Evolutionary conservation across 2,113 vertebrate species (phyloP), one percentile per base, ranked within the genome.

Genomic region (Ophthalmolycus amberensis): DNA sequence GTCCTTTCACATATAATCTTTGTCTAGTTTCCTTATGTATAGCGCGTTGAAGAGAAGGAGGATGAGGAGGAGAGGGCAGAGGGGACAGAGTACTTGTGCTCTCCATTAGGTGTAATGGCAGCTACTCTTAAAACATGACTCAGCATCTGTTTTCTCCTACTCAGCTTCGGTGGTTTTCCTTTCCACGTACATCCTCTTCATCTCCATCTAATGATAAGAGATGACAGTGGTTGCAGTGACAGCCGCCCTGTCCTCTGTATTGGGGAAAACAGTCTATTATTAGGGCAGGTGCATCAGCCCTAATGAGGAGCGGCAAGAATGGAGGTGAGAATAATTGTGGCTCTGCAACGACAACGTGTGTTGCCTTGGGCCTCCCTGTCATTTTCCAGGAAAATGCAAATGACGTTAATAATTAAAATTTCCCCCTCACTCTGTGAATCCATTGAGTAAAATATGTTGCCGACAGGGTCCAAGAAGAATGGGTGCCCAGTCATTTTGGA

Each of bases 341-440:
- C 79, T 86, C 68, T 68, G 73, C 68, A 29, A 69, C 62, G 69
- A 79, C 29, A 77, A 77, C 81, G 77, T 76, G 64, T 82, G 66
- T 82, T 78, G 83, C 89, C 80, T 84, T 76, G 32, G 81, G 88
- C 80, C 27, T 78, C 2, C 9, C 67, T 88, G 88, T 85, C 90
- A 85, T 92, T 92, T 86, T 70, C 76, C 77, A 82, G 75, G 76
- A 82, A 88, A 86, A 94, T 77, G 85, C 86, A 91, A 90, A 89
- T 89, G 70, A 85, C 81, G 82, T 77, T 92, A 88, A 92, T 92
- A 90, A 91, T 90, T 85, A 82, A 60, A 70, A 79, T 81, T 91
- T 83, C 85, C 79, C 79, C 56, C 71, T 34, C 54, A 86, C 11
- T 0, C 34, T 81, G 70, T 80, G 71, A 44, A 65, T 84, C 60